Percentiles rank a stretch among this genome's conserved stretches.
Evolutionary conservation across 2,888 invertebrate genomes (phyloP).

Genomic region (Eueremaeus valkanovi): DNA sequence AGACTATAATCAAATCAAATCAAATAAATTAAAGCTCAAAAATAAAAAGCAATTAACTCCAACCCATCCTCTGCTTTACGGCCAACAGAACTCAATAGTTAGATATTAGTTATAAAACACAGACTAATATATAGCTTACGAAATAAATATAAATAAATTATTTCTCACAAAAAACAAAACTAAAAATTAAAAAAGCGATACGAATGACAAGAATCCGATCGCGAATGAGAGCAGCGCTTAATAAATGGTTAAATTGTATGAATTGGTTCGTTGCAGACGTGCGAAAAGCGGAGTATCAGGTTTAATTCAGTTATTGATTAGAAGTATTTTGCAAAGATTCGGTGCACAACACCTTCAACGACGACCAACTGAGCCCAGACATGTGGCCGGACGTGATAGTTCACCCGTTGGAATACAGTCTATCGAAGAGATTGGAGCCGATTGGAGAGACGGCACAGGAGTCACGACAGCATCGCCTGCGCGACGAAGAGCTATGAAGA

Average conservation of each 20-base stretch:
- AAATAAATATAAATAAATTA: no score
- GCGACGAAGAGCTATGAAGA: constrained; percentile 46
- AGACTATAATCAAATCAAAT: neutral
- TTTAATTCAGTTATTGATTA: constrained; percentile 34
- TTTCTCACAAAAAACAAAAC: neutral
- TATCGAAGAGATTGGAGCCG: constrained; percentile 14
- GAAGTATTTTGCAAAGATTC: constrained; percentile 34
- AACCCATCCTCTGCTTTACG: neutral
- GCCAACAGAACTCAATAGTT: neutral
- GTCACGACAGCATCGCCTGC: constrained; percentile 37
- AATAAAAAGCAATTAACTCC: neutral
- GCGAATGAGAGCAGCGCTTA: neutral
- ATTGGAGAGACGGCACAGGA: constrained; percentile 4
- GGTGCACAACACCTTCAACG: constrained; percentile 25
- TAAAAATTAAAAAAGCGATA: neutral
- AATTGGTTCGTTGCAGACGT: constrained; percentile 26
- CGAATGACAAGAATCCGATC: neutral
- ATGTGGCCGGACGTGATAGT: constrained; percentile 41
- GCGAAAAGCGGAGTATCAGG: constrained; percentile 36
- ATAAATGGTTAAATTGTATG: constrained; percentile 25
- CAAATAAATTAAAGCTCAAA: neutral
- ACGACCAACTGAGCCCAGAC: constrained; percentile 30
- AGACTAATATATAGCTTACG: no score
- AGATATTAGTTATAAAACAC: no score
- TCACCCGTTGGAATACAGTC: constrained; percentile 29